phyloP scores from a whole-genome alignment of 2,888 invertebrate species.

The Acleris emargana region DNA sequence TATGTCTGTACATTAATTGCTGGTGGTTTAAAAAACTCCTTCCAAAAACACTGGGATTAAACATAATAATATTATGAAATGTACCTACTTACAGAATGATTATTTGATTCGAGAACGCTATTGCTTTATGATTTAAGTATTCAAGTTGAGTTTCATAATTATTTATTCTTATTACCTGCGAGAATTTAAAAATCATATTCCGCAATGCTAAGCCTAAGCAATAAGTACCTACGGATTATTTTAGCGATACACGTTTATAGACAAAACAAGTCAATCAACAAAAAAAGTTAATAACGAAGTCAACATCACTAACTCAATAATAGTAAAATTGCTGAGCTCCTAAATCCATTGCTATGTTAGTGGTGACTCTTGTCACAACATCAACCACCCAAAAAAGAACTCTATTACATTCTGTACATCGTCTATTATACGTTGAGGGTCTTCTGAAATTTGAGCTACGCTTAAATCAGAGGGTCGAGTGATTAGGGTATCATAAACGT shows the following conservation, averaged over 20 bases:
- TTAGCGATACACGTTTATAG: constrained; percentile 15
- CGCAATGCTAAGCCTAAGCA: too few species aligned
- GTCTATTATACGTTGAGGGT: constrained; percentile 42
- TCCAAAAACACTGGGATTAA: too few species aligned
- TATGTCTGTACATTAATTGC: too few species aligned
- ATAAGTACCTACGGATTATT: too few species aligned
- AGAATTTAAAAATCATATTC: too few species aligned
- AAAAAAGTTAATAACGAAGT: constrained; percentile 60
- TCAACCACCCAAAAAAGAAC: constrained; percentile 22
- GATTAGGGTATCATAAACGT: constrained; percentile 74
- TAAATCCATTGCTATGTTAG: constrained; percentile 52
- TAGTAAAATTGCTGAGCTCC: constrained; percentile 57
- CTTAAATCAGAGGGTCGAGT: constrained; percentile 66
- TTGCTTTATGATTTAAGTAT: too few species aligned
- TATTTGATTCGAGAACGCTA: too few species aligned
- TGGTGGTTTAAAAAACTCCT: too few species aligned
- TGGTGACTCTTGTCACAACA: constrained; percentile 45
- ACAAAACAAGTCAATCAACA: constrained; percentile 30
- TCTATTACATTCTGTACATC: constrained; percentile 35
- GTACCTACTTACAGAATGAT: too few species aligned
- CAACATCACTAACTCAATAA: constrained; percentile 58
- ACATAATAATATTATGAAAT: too few species aligned
- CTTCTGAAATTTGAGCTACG: constrained; percentile 43
- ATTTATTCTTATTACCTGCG: too few species aligned
- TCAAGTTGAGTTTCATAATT: too few species aligned